Base-by-base conservation (phyloP, 2,888 invertebrate species). In the Cheiracanthium punctorium region DNA sequence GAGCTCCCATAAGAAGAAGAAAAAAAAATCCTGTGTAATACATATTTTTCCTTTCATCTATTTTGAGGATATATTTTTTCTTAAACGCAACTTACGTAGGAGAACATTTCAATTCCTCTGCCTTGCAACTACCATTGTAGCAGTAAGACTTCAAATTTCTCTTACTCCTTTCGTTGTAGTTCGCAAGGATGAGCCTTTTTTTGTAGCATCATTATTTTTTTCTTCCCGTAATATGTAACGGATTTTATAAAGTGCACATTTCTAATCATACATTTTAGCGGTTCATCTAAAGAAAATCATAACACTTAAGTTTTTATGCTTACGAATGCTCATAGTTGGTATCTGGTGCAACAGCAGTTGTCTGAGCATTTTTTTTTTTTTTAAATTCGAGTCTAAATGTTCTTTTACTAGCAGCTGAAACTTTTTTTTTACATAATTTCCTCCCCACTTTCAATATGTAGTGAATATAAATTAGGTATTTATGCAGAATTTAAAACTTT, bases 391-490 rank as follows among this genome's bases (percentile, higher is more conserved):
- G 32, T 48, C 67, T 24, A 10, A 10, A 37, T 37, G 10, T 37
- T 37, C 10, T 37, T n/a, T n/a, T n/a, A n/a, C n/a, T n/a, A n/a
- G n/a, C n/a, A n/a, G n/a, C n/a, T n/a, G n/a, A n/a, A n/a, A n/a
- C n/a, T n/a, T n/a, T n/a, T n/a, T n/a, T n/a, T 37, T 37, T 37
- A 37, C 37, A 37, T 10, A 37, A 37, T 37, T 37, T 37, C 10
- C 10, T 37, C 32, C 33, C 29, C 80, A 17, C 64, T 52, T 71
- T 43, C 37, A 41, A 52, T 79, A 67, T 73, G 84, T 10, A 20
- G 37, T 33, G 84, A 85, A 85, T 85, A 74, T 74, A 85, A 85
- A 85, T 74, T 74, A 84, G 70, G 84, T 58, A 74, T 74, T 76
- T 85, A 73, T 82, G 30, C 67, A 73, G 43, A 75, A 33, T 72